Evolutionary conservation across 2,113 vertebrate genomes (phyloP).

Genomic region (Carollia perspicillata): DNA sequence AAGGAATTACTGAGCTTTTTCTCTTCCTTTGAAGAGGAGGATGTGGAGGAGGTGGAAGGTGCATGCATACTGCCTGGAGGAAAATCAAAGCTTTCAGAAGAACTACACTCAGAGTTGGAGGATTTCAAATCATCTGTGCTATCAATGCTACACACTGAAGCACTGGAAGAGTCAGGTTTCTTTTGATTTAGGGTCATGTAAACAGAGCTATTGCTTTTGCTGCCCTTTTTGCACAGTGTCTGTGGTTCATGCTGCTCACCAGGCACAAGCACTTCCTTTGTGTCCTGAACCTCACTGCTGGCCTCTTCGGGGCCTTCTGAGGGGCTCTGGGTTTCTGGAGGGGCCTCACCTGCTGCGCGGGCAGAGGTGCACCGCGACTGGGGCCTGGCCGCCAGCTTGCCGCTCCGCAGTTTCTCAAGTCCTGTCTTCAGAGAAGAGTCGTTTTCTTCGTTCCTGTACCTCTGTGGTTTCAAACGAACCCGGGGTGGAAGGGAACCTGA

Average conservation of each 20-base stretch:
- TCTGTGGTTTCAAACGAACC: conserved; percentile 96
- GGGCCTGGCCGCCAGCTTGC: conserved; percentile 88
- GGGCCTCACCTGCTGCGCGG: conserved; percentile 88
- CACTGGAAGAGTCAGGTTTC: conserved; percentile 89
- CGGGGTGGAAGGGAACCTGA: conserved; percentile 92
- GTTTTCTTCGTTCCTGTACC: conserved; percentile 96
- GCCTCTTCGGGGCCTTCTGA: conserved; percentile 86
- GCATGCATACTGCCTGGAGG: conserved; percentile 89
- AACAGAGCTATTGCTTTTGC: conserved; percentile 90
- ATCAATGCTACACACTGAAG: conserved; percentile 91
- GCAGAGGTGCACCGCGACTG: conserved; percentile 88
- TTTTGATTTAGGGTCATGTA: conserved; percentile 91
- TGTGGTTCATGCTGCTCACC: conserved; percentile 87
- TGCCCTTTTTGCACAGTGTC: conserved; percentile 86
- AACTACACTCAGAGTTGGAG: conserved; percentile 94
- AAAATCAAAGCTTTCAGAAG: conserved; percentile 93
- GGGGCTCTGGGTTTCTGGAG: conserved; percentile 86
- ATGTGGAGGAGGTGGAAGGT: conserved; percentile 80
- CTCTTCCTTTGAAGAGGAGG: conserved; percentile 89
- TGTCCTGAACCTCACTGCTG: conserved; percentile 86
- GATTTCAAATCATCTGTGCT: conserved; percentile 92
- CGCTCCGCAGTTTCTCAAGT: conserved; percentile 89
- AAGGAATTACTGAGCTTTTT: conserved; percentile 91
- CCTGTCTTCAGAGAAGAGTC: conserved; percentile 90
- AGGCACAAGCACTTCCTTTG: conserved; percentile 83